Conservation (phyloP, 1,140 invertebrate species). For the Brachionus rotundiformis region DNA sequence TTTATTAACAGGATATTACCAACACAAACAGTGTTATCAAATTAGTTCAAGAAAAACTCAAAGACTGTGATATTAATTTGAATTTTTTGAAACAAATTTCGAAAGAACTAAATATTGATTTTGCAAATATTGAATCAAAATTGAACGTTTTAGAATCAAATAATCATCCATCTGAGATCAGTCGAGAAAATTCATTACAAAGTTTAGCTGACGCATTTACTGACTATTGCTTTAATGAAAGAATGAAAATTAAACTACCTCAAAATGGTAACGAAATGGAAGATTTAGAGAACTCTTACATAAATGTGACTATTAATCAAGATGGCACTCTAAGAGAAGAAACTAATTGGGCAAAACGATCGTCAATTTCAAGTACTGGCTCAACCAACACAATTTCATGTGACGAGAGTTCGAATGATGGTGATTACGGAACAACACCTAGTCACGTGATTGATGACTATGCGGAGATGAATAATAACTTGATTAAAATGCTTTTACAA, state of each 20-base stretch:
- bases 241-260: not conserved
- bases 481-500: constrained; percentile 33
- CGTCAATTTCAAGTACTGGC: constrained; percentile 27
- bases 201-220: not conserved
- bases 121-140: constrained; percentile 34
- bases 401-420: constrained; percentile 34
- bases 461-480: constrained; percentile 6
- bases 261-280: not conserved
- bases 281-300: constrained; percentile 18
- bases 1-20: constrained; percentile 14
- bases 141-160: not conserved
- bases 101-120: constrained; percentile 45
- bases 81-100: constrained; percentile 42
- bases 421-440: constrained; percentile 8
- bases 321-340: constrained; percentile 6
- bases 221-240: not conserved
- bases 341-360: constrained; percentile 38
- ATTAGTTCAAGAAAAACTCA: constrained; percentile 29
- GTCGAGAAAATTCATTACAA: not conserved
- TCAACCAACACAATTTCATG: not conserved
- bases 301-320: not conserved
- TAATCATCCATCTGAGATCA: not conserved
- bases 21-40: constrained; percentile 44
- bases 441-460: not conserved
- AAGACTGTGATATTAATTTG: constrained; percentile 47